Percentiles rank a stretch among this genome's conserved stretches.
phyloP scores from a whole-genome alignment of 2,797 vertebrate genomes.

The Scleropages formosus region DNA sequence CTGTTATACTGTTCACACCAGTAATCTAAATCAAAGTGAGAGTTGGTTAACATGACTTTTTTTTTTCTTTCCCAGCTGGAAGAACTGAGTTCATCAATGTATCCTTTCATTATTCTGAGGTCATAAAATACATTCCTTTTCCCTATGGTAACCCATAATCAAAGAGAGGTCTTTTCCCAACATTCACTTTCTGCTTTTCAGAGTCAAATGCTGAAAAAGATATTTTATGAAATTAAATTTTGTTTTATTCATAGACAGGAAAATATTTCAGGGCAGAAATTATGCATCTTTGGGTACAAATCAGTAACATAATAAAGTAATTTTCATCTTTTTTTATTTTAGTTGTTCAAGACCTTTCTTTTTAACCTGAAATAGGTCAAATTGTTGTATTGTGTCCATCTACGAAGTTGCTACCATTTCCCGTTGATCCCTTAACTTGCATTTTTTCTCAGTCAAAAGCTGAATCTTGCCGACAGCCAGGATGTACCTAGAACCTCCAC shows the following conservation, averaged over 20 bases:
- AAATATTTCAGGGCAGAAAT: not conserved
- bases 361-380: not conserved
- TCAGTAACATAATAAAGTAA: not conserved
- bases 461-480: slow-evolving; percentile 90
- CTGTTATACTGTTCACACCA: not conserved
- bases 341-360: not conserved
- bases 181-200: no score
- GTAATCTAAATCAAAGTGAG: not conserved
- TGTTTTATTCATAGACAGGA: not conserved
- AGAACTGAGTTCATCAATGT: slow-evolving; percentile 98
- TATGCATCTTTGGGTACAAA: not conserved
- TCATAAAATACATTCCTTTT: not conserved
- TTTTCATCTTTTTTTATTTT: not conserved
- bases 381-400: not conserved
- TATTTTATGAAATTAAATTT: no score
- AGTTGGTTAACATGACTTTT: slow-evolving; percentile 18
- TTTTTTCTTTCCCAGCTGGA: slow-evolving; percentile 81
- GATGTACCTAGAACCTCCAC: slow-evolving; percentile 80
- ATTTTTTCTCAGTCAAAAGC: slow-evolving; percentile 80
- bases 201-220: no score
- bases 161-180: no score
- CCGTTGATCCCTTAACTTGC: slow-evolving; percentile 61
- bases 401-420: slow-evolving; percentile 18
- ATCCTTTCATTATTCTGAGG: slow-evolving; percentile 75
- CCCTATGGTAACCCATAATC: not conserved